phyloP scores from a whole-genome alignment of 2,888 invertebrate species.

The Apotomis turbidana region DNA sequence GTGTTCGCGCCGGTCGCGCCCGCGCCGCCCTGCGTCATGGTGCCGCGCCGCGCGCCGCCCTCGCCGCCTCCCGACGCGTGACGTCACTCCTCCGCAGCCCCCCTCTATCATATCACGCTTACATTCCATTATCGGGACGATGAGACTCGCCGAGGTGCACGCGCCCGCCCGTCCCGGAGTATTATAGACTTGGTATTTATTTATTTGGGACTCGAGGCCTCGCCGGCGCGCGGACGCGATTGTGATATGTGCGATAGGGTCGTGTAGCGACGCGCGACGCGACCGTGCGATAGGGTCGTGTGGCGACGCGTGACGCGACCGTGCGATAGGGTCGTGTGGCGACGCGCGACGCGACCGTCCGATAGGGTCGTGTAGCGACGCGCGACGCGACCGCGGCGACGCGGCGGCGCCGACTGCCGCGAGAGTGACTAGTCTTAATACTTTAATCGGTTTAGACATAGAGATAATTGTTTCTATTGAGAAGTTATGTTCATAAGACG shows the following conservation, averaged over 20 bases:
- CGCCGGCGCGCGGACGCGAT: conserved; percentile 52
- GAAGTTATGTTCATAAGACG: conserved; percentile 58
- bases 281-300: conserved; percentile 22
- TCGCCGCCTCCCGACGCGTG: conserved; percentile 59
- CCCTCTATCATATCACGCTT: conserved; percentile 74
- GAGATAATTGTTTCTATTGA: conserved; percentile 66
- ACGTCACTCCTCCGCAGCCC: conserved; percentile 55
- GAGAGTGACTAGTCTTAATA: conserved; percentile 64
- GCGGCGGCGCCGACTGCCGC: conserved; percentile 42
- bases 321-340: background rate
- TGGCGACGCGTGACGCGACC: conserved; percentile 43
- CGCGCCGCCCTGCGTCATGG: conserved; percentile 66
- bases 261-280: conserved; percentile 47
- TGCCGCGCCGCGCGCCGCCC: conserved; percentile 58
- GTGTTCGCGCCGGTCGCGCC: conserved; percentile 52
- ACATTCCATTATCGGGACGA: conserved; percentile 82
- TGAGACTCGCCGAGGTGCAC: conserved; percentile 66
- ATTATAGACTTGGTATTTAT: conserved; percentile 82
- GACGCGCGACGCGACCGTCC: background rate
- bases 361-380: background rate
- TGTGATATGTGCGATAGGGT: conserved; percentile 60
- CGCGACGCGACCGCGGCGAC: background rate
- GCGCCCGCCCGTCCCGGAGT: conserved; percentile 67
- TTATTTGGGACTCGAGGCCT: conserved; percentile 69
- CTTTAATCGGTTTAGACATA: conserved; percentile 63